Percentiles rank a stretch among this genome's conserved stretches.
Evolutionary conservation across 92 coral and sea anemone genomes (phyloP).

Genomic region (Anthopleura xanthogrammica): DNA sequence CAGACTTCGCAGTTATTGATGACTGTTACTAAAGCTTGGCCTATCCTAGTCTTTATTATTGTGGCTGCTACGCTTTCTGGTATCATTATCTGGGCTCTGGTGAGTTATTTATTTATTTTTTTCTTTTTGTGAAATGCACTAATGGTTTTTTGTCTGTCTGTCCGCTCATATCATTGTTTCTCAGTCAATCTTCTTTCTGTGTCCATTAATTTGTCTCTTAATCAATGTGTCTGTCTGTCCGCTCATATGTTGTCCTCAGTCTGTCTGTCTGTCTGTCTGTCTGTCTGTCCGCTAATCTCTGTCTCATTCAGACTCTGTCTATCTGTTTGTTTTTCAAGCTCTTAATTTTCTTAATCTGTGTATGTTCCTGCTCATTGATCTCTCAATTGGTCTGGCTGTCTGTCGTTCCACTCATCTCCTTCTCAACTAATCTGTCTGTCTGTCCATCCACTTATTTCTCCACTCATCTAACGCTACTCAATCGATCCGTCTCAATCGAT

Average conservation of each 20-base stretch:
- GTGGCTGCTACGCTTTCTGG: conserved; percentile 97
- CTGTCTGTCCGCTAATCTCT: too few species aligned
- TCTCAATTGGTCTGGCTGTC: neutral
- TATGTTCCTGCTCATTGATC: too few species aligned
- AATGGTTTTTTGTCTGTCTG: neutral
- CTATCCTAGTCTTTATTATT: conserved; percentile 85
- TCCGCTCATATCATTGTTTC: neutral
- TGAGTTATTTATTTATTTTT: conserved; percentile 32
- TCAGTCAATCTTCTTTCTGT: too few species aligned
- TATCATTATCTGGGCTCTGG: conserved; percentile 89
- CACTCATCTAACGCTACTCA: too few species aligned
- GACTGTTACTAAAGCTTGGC: conserved; percentile 94
- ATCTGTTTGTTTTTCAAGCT: neutral
- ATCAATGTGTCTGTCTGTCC: neutral
- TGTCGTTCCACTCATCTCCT: neutral
- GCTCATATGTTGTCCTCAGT: neutral
- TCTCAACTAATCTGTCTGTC: neutral
- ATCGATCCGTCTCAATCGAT: too few species aligned
- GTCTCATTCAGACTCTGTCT: too few species aligned
- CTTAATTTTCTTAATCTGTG: too few species aligned
- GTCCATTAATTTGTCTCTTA: too few species aligned
- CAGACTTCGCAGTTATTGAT: conserved; percentile 72
- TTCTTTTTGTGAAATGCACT: neutral
- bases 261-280: neutral
- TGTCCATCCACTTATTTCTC: neutral